These are phyloP conservation scores for Scytalopus superciliaris DNA, from an alignment of 2,113 vertebrate genomes.

Conservation along the genomic window DNA sequence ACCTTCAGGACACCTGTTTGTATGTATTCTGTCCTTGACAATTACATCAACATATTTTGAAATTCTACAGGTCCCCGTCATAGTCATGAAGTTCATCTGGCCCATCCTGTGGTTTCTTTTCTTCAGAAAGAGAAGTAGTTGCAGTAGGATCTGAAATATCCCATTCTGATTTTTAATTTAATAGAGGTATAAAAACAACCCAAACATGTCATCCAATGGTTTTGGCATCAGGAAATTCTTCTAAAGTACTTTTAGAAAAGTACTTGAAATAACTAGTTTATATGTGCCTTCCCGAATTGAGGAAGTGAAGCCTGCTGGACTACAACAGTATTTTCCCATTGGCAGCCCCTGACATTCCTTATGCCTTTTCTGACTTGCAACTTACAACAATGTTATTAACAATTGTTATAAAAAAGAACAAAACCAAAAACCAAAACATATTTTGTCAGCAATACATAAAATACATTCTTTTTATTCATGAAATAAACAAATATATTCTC, in stretches of 20 bases:
- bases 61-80: neutral
- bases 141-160: neutral
- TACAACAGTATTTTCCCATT: neutral
- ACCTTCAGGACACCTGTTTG: neutral
- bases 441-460: neutral
- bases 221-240: neutral
- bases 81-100: neutral
- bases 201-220: neutral
- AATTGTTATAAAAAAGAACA: neutral
- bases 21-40: neutral
- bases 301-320: neutral
- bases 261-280: neutral
- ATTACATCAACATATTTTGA: neutral
- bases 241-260: neutral
- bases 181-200: neutral
- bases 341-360: neutral
- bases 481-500: too few relatives aligned
- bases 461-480: too few relatives aligned
- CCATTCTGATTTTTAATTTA: neutral
- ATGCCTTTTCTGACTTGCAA: neutral
- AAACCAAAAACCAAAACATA: neutral
- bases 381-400: too few relatives aligned
- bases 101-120: neutral
- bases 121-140: neutral
- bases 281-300: neutral